Evolutionary conservation across 2,888 invertebrate species (phyloP), one percentile per base, ranked within the genome.

Genomic region (Archips xylosteana): DNA sequence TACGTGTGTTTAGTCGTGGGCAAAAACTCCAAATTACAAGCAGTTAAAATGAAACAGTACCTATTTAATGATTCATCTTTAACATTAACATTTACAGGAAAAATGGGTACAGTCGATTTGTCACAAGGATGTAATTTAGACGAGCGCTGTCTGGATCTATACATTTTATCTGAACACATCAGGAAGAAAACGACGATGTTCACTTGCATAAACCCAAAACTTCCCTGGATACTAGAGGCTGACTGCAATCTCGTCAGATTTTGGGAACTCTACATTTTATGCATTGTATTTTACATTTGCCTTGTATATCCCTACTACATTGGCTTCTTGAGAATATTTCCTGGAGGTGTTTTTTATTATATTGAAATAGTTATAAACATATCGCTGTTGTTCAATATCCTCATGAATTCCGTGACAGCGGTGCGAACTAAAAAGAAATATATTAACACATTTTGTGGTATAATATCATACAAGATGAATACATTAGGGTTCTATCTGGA

Each of bases 401-500:
- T 91, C 6, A 85, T 95, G 74, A 86, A 90, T n/a, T 82, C 87
- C 42, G 83, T 91, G 2, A 95, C 95, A 10, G 92, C 95, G n/a
- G 88, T 95, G 6, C 92, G 89, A 79, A 92, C 92, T 60, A 93
- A 93, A 79, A 92, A 92, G 79, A 84, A 81, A 72, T 87, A 92
- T 75, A 86, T 92, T 9, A 89, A 83, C 57, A 84, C 84, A 2
- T 86, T 95, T 60, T 83, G 81, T 76, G 82, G 83, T 10, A 95
- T 95, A 77, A 67, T 95, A 10, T 83, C 84, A 54, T 89, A 92
- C 75, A 88, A 91, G 79, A 82, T 95, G 82, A 90, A 91, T 71
- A 92, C 94, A 3, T 82, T 94, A 49, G 91, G 92, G 6, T 95
- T 95, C 81, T 95, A 95, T 78, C 84, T 95, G 61, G 95, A 95